These are phyloP conservation scores for Esperia sulphurella DNA, from an alignment of 2,888 invertebrate species.

Conservation along the genomic window DNA sequence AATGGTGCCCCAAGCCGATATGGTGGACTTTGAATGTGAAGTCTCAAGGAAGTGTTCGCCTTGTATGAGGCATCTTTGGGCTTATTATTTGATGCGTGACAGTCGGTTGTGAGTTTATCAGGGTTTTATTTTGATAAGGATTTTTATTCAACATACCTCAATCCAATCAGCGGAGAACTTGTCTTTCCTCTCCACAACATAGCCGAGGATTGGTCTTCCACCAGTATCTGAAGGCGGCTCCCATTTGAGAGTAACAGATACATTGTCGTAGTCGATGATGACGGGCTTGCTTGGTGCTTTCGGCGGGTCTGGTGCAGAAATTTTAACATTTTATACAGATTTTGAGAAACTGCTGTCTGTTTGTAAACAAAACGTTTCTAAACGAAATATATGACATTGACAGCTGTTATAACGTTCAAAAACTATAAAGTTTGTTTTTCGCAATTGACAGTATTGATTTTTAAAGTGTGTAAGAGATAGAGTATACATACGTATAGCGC, in stretches of 20 bases:
- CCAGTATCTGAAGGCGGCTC: constrained; percentile 93
- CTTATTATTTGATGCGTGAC: no score
- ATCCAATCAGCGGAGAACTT: constrained; percentile 92
- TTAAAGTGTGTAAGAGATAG: neutral
- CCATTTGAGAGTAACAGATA: constrained; percentile 94
- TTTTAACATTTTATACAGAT: neutral
- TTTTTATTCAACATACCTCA: constrained; percentile 68
- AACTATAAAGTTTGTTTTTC: neutral
- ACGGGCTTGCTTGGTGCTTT: constrained; percentile 94
- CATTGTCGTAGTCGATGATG: constrained; percentile 95
- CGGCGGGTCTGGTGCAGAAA: constrained; percentile 84
- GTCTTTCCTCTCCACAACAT: constrained; percentile 94
- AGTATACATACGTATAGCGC: no score
- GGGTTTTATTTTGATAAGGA: no score
- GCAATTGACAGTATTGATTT: no score
- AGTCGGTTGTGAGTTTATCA: no score
- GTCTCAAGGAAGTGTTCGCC: no score
- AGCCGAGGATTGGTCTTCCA: constrained; percentile 93
- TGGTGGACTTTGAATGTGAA: no score
- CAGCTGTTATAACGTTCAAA: constrained; percentile 1
- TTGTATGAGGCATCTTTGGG: no score
- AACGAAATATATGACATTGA: constrained; percentile 5
- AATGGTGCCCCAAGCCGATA: no score
- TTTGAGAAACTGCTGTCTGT: constrained; percentile 11
- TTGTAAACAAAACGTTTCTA: constrained; percentile 23